A percentile compares a stretch with the other conserved stretches of the same genome.
phyloP scores from a whole-genome alignment of 1,140 invertebrate genomes.

The Stratiolaelaps scimitus region DNA sequence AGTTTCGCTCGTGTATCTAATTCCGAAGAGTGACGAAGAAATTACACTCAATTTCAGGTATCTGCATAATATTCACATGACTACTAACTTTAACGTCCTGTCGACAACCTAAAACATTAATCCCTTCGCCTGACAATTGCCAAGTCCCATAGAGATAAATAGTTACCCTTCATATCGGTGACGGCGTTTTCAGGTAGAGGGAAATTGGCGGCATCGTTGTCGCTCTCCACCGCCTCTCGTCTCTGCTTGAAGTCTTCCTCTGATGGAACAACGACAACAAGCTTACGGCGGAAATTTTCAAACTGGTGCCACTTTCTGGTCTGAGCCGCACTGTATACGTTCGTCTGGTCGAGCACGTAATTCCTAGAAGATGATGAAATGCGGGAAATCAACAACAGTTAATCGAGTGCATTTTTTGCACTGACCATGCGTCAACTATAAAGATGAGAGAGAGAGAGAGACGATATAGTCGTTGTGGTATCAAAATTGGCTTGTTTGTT shows the following conservation, averaged over 20 bases:
- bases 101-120: no score
- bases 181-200: background rate
- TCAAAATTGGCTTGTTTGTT: background rate
- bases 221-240: background rate
- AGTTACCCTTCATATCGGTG: slow-evolving; percentile 9
- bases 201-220: background rate
- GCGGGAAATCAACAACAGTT: background rate
- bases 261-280: background rate
- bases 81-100: no score
- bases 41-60: no score
- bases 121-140: no score
- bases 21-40: no score
- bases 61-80: no score
- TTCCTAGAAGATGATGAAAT: background rate
- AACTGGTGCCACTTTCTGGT: background rate
- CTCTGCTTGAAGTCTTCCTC: background rate
- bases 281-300: background rate
- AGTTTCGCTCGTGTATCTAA: no score
- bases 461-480: background rate
- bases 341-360: slow-evolving; percentile 7
- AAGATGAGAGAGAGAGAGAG: background rate
- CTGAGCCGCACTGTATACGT: slow-evolving; percentile 1
- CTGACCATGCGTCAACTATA: background rate
- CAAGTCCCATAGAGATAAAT: no score
- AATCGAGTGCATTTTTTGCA: background rate